phyloP scores from a whole-genome alignment of 2,797 vertebrate genomes.

The Sphenopsis melanotis region DNA sequence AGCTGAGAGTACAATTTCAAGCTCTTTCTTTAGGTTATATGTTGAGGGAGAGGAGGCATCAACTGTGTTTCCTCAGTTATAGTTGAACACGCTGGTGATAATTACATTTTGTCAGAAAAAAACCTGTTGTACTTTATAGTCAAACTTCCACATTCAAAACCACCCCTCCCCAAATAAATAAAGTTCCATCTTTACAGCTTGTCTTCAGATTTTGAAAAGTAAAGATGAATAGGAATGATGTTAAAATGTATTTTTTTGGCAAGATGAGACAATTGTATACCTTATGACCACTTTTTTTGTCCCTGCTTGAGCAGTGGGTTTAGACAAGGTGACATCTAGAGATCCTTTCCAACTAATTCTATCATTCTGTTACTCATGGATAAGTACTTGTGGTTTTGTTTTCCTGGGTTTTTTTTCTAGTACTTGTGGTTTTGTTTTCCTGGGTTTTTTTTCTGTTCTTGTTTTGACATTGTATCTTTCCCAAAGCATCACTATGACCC shows the following conservation, averaged over 20 bases:
- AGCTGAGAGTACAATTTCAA: not conserved
- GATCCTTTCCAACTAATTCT: not conserved
- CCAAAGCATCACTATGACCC: not conserved
- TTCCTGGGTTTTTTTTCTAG: accelerated
- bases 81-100: not conserved
- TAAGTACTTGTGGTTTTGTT: not conserved
- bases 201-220: not conserved
- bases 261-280: not conserved
- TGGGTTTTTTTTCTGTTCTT: not conserved
- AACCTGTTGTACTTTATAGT: not conserved
- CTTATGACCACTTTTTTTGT: not conserved
- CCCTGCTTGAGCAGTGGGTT: not conserved
- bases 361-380: not conserved
- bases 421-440: not conserved
- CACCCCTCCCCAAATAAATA: not conserved
- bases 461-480: not conserved
- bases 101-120: not conserved
- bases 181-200: not conserved
- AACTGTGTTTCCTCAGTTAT: not conserved
- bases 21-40: not conserved
- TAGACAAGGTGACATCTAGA: not conserved
- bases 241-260: not conserved
- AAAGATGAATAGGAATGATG: not conserved
- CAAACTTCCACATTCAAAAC: not conserved
- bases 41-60: not conserved